Conservation (phyloP, 2,113 vertebrate genomes). For the Serilophus lunatus region DNA sequence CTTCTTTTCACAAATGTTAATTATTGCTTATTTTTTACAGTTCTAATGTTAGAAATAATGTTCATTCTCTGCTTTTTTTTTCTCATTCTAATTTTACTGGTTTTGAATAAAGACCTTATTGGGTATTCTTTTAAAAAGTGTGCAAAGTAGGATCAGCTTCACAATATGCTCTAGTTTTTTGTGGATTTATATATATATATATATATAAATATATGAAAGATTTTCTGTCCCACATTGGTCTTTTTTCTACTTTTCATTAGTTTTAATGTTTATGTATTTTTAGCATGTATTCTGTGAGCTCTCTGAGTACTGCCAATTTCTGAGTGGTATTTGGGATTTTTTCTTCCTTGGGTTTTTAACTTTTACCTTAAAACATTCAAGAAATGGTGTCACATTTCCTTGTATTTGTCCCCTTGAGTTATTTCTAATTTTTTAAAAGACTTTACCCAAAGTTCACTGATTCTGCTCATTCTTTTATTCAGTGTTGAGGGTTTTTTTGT, state of each 20-base stretch:
- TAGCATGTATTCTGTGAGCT: neutral
- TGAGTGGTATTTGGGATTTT: neutral
- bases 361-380: neutral
- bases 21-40: neutral
- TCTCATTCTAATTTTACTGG: neutral
- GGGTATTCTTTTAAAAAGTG: neutral
- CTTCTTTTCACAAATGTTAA: neutral
- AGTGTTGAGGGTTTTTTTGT: neutral
- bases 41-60: neutral
- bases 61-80: accelerated
- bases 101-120: neutral
- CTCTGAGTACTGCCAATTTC: neutral
- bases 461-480: neutral
- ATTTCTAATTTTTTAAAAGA: neutral
- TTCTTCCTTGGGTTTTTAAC: neutral
- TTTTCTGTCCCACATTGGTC: neutral
- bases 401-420: neutral
- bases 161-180: neutral
- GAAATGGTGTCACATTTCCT: neutral
- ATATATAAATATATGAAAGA: neutral
- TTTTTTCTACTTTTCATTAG: neutral
- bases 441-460: neutral
- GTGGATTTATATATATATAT: neutral
- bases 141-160: neutral
- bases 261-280: neutral